phyloP scores from a whole-genome alignment of 2,797 vertebrate genomes.

The Capromys pilorides region DNA sequence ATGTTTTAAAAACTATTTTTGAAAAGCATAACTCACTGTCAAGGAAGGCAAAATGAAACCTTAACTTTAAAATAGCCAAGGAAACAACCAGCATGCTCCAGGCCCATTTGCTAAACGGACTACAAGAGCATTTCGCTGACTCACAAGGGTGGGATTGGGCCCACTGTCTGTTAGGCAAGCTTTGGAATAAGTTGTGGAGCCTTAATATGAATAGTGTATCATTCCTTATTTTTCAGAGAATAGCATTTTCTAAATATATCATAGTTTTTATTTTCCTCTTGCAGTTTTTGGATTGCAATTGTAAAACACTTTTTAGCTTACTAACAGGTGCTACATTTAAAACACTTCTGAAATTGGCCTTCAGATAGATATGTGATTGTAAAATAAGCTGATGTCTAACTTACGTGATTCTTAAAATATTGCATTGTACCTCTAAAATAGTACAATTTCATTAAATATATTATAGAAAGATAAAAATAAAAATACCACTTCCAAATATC shows the following conservation, averaged over 20 bases:
- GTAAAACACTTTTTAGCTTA: not conserved
- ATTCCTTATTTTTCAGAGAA: not conserved
- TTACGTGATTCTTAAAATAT: not conserved
- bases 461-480: not conserved
- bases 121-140: not conserved
- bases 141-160: not conserved
- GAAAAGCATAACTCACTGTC: not conserved
- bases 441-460: constrained; percentile 1
- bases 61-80: constrained; percentile 45
- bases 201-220: not conserved
- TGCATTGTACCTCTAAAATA: not conserved
- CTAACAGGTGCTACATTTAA: not conserved
- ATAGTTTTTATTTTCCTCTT: not conserved
- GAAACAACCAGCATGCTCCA: not conserved
- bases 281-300: not conserved
- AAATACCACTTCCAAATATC: not conserved
- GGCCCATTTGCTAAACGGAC: not conserved
- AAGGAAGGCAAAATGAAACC: not conserved
- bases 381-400: not conserved
- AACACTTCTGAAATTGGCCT: not conserved
- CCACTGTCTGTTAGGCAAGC: not conserved
- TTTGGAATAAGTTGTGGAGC: not conserved
- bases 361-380: not conserved
- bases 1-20: constrained; percentile 56
- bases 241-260: constrained; percentile 14